Evolutionary conservation across 1,140 invertebrate genomes (phyloP).

Genomic region (Heliconius eleuchia): DNA sequence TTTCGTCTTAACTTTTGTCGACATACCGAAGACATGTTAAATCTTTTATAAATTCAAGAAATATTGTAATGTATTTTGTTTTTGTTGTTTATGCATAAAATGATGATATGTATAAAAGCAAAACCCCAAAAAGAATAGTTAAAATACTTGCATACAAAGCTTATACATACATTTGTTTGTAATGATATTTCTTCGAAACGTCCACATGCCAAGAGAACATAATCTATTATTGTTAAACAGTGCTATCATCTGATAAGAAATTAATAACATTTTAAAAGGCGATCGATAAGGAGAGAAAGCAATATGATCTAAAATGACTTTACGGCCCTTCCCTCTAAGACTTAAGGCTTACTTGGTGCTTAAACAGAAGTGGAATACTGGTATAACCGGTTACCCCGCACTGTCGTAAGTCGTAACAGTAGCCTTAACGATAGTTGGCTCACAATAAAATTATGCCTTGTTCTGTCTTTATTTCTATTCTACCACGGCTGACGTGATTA

Average conservation of each 20-base stretch:
- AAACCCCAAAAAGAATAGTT: too few species aligned
- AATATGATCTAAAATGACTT: conserved; percentile 40
- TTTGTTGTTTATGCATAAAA: too few species aligned
- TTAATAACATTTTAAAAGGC: conserved; percentile 52
- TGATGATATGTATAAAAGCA: too few species aligned
- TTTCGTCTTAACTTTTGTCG: background rate
- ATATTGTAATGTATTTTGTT: too few species aligned
- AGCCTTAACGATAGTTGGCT: conserved; percentile 67
- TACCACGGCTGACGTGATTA: conserved; percentile 13
- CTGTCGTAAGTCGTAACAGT: conserved; percentile 61
- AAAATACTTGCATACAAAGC: background rate
- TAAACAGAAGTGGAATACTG: conserved; percentile 55
- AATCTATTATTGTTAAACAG: conserved; percentile 21
- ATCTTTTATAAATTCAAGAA: too few species aligned
- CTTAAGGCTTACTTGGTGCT: conserved; percentile 47
- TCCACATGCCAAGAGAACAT: background rate
- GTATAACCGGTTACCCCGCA: conserved; percentile 60
- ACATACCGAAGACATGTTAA: background rate
- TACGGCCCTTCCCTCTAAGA: conserved; percentile 11
- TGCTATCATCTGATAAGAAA: conserved; percentile 39
- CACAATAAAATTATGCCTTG: conserved; percentile 63
- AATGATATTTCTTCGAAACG: conserved; percentile 5
- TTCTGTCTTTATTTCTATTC: conserved; percentile 50
- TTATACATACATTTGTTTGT: background rate
- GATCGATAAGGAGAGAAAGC: conserved; percentile 61